A percentile compares a stretch with the other conserved stretches of the same genome.
These are phyloP conservation scores for Agelaius phoeniceus DNA, from an alignment of 2,113 vertebrate genomes.

Conservation along the genomic window DNA sequence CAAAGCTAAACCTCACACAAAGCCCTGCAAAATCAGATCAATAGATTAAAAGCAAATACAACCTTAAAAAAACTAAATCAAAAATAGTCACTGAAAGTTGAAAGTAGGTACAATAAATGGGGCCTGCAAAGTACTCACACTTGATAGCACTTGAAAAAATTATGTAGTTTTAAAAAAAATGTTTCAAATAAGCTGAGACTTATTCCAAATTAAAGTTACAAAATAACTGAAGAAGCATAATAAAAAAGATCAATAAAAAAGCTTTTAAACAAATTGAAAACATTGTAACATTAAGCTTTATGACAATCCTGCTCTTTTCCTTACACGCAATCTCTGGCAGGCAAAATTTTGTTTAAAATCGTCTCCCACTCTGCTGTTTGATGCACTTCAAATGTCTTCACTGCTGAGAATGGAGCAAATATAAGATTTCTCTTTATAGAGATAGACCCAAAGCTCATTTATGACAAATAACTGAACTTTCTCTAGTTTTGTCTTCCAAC, in stretches of 20 bases:
- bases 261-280: constrained; percentile 63
- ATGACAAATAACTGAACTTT: neutral
- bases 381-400: constrained; percentile 41
- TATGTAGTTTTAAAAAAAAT: neutral
- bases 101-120: neutral
- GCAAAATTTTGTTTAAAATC: constrained; percentile 11
- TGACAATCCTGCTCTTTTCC: neutral
- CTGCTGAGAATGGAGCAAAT: neutral
- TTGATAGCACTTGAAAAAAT: neutral
- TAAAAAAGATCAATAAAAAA: constrained; percentile 47
- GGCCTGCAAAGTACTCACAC: neutral
- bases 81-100: neutral
- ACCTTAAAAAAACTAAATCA: neutral
- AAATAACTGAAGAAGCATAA: constrained; percentile 22
- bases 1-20: neutral
- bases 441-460: neutral
- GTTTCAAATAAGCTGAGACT: neutral
- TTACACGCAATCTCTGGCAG: neutral
- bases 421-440: neutral
- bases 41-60: neutral
- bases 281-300: constrained; percentile 17
- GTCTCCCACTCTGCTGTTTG: neutral
- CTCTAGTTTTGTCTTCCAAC: neutral
- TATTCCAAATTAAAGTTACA: constrained; percentile 34
- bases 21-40: neutral